Base-by-base conservation (phyloP, 2,888 invertebrate species). In the Abscondita cerata region DNA sequence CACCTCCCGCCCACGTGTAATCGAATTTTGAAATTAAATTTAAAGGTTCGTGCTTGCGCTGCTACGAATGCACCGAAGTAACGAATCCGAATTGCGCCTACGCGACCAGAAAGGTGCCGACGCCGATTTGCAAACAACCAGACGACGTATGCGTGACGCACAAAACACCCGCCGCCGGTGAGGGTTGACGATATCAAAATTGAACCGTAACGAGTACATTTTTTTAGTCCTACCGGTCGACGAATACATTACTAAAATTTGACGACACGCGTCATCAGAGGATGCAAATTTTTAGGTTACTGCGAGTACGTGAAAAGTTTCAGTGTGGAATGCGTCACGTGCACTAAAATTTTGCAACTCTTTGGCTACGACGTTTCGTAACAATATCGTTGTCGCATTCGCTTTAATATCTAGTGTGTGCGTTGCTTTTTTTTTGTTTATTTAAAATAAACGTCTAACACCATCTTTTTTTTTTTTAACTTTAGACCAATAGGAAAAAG, bases 11-110 rank as follows among this genome's bases (percentile, higher is more conserved):
- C 25, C 6, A 25, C 25, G 25, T 6, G 25, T 6, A n/a, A n/a
- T 25, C 2, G 25, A 25, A 25, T 25, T 25, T 6, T 25, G 18
- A 11, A 19, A 4, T 25, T 25, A 25, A 6, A 13, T 47, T 52
- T 25, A 8, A 33, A 59, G 59, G 54, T 16, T n/a, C 15, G 8
- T 50, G 40, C 3, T 9, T 59, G n/a, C 15, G 18, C 12, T 59
- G 59, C 19, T 59, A 54, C 54, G 44, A 54, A 13, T 59, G 59
- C 16, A 54, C 54, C 5, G 50, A 59, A 50, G 36, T 50, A 6
- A 50, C 34, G 11, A 34, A 59, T 12, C 36, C 5, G 3, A 11
- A 36, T 16, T 59, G 59, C 18, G 40, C 19, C n/a, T 5, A 44
- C 4, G 18, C 18, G 44, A 44, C 19, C 3, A 19, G 9, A n/a